Evolutionary conservation across 1,140 invertebrate species (phyloP), one percentile per base, ranked within the genome.

Genomic region (fruit fly (Drosophila melanogaster)): DNA sequence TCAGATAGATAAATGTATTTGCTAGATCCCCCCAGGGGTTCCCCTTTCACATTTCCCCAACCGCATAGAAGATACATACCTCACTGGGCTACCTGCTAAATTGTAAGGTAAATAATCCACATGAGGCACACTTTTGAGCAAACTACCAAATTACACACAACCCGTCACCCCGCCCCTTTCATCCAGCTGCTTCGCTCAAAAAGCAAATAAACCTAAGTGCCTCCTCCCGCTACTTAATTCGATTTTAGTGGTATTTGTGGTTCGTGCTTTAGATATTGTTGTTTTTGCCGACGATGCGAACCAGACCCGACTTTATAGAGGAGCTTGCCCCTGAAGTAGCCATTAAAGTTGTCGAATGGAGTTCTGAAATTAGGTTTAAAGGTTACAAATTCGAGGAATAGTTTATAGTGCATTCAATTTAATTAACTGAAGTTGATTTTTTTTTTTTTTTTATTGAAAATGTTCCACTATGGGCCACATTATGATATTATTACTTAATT

Each of bases 21-120:
- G n/a, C 17, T 24, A 51, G 3, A 40, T 53, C 22, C 43, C 22
- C 43, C 14, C 43, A 24, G 54, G 12, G 24, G 17, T n/a, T 58
- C 61, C 35, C 43, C 11, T 61, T 8, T 43, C 10, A 8, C 15
- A 14, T 26, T 10, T 17, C 11, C 40, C 14, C 38, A 41, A 15
- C 10, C 22, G 19, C 15, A 8, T 12, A 15, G 10, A n/a, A 66
- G n/a, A 71, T 19, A 70, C 38, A 40, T 51, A 71, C 56, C 59
- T 55, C 41, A 43, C 46, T 17, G 61, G 47, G 75, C 76, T 79
- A 83, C 80, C 80, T 83, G 80, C 76, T 83, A 83, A 83, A 79
- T 76, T 81, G 64, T 76, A 79, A 76, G 56, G 80, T 76, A 84
- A 84, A 83, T 81, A 83, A 70, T 70, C 69, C 46, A 81, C 74